These are phyloP conservation scores for Drosophila navojoa DNA, from an alignment of 1,140 invertebrate genomes.

Conservation along the genomic window DNA sequence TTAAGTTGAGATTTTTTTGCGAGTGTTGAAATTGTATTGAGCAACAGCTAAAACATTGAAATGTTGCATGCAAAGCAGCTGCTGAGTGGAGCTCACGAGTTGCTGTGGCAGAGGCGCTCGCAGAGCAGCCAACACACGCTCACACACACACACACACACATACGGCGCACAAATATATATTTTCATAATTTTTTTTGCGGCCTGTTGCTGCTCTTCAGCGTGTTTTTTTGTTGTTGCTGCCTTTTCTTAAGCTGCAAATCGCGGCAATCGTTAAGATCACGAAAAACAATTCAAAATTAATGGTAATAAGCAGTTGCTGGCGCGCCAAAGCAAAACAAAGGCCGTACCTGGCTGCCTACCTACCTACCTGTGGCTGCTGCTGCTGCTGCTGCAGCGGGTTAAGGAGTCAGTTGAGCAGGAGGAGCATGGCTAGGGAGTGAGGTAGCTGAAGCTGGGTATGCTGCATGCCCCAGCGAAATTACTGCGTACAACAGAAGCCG, in stretches of 20 bases:
- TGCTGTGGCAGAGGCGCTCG: constrained; percentile 3
- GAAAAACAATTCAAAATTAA: constrained; percentile 84
- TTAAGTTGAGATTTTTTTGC: not conserved
- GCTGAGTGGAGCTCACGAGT: constrained; percentile 24
- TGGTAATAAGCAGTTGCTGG: constrained; percentile 84
- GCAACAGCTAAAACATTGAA: not conserved
- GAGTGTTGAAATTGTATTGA: not conserved
- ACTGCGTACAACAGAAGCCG: constrained; percentile 84
- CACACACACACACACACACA: constrained; percentile 12
- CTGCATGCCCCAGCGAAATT: constrained; percentile 71
- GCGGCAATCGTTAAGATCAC: constrained; percentile 84
- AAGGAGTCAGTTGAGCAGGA: not conserved
- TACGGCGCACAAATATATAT: constrained; percentile 61
- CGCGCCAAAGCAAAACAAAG: constrained; percentile 73
- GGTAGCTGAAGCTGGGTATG: constrained; percentile 15
- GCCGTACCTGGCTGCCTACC: constrained; percentile 27
- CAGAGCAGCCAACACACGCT: not conserved
- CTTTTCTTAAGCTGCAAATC: constrained; percentile 80
- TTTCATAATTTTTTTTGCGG: constrained; percentile 52
- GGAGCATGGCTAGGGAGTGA: not conserved
- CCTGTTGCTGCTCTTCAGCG: constrained; percentile 1
- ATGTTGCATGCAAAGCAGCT: constrained; percentile 21
- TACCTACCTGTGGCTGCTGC: constrained; percentile 20
- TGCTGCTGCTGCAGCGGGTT: constrained; percentile 10
- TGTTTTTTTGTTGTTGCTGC: constrained; percentile 5